Conservation (phyloP, 64 coral and sea anemone genomes). For the Acropora tenuis region DNA sequence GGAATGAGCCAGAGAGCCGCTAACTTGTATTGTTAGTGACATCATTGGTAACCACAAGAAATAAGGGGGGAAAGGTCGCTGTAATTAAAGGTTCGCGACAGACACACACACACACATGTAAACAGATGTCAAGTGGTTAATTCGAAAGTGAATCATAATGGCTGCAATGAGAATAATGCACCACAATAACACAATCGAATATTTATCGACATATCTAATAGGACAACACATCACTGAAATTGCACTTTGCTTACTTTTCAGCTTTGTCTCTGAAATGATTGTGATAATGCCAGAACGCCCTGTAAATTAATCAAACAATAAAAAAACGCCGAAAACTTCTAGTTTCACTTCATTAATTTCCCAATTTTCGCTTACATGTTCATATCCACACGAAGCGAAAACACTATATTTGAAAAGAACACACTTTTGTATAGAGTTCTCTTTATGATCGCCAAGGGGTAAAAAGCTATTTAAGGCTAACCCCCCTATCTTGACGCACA, state of each 20-base stretch:
- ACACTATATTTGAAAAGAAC: conserved; percentile 27
- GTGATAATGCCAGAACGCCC: conserved; percentile 90
- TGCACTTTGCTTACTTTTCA: conserved; percentile 56
- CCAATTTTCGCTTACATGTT: conserved; percentile 10
- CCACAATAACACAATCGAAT: neutral
- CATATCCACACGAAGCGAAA: neutral
- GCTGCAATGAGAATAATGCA: neutral
- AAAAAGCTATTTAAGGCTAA: neutral
- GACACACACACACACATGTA: neutral
- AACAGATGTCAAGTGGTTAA: conserved; percentile 12
- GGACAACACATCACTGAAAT: neutral
- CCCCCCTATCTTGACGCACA: neutral
- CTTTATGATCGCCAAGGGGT: too few species aligned
- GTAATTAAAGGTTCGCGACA: neutral
- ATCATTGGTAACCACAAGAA: neutral
- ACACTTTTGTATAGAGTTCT: neutral
- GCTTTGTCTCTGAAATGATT: conserved; percentile 92
- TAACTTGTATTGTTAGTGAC: neutral
- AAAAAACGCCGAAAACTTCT: neutral
- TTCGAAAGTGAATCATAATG: neutral
- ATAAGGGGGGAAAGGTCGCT: neutral
- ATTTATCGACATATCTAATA: neutral
- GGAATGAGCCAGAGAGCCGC: neutral
- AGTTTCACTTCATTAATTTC: neutral
- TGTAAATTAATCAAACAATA: conserved; percentile 20